These are phyloP conservation scores for Melieria omissa DNA, from an alignment of 2,888 invertebrate genomes.

Conservation along the genomic window DNA sequence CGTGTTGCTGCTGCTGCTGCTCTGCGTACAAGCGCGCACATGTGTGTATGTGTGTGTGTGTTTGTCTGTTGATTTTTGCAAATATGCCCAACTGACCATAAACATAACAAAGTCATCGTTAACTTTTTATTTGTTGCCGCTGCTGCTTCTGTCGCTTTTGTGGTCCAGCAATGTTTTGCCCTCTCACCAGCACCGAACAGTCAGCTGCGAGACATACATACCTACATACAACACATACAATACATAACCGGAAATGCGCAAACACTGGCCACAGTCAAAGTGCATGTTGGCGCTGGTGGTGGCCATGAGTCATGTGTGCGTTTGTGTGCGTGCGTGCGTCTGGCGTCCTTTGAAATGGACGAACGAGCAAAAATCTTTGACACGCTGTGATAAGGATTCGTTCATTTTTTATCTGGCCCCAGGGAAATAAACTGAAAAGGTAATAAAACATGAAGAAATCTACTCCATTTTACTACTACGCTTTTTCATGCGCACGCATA, in stretches of 20 bases:
- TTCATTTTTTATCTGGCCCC: conserved; percentile 62
- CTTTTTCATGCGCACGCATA: neutral
- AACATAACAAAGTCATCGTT: conserved; percentile 60
- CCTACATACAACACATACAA: neutral
- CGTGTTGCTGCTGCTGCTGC: neutral
- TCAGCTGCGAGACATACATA: too few relatives aligned
- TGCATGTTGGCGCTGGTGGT: neutral
- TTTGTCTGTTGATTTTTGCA: neutral
- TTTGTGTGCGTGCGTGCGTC: conserved; percentile 6
- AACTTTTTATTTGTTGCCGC: conserved; percentile 56
- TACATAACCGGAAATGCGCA: conserved; percentile 16
- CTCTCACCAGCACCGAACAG: too few relatives aligned
- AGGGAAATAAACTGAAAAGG: conserved; percentile 63
- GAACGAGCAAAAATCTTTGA: conserved; percentile 52
- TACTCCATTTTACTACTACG: conserved; percentile 46
- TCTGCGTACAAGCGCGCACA: neutral
- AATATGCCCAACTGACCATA: conserved; percentile 48
- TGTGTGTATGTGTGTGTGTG: neutral
- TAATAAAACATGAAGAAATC: conserved; percentile 59
- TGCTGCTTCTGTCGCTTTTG: conserved; percentile 21
- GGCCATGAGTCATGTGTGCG: conserved; percentile 2
- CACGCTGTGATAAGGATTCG: conserved; percentile 63
- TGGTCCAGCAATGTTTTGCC: conserved; percentile 48
- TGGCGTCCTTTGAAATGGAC: neutral
- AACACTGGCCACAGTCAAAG: conserved; percentile 4